phyloP scores from a whole-genome alignment of 2,797 vertebrate species.

The Tarsius wallacei region DNA sequence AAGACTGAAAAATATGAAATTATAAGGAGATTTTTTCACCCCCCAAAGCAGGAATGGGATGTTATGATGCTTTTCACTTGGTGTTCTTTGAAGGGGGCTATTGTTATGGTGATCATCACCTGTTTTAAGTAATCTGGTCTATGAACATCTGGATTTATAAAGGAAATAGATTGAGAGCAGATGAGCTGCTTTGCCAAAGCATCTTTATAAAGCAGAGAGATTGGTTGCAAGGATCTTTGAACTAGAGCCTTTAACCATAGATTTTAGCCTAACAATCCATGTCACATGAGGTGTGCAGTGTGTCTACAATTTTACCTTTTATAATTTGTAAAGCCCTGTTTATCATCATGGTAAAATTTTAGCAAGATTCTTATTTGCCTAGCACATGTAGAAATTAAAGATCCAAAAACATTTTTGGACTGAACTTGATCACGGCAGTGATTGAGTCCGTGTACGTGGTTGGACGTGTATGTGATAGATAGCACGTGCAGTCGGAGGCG shows the following conservation, averaged over 20 bases:
- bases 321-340: neutral
- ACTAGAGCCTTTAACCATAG: neutral
- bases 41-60: neutral
- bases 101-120: neutral
- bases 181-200: neutral
- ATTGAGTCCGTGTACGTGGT: neutral
- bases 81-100: neutral
- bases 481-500: neutral
- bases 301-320: neutral
- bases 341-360: neutral
- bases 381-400: neutral
- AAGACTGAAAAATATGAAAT: neutral
- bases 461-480: rapidly evolving
- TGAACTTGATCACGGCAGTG: neutral
- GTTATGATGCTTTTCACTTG: neutral
- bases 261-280: neutral
- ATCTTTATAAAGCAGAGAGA: neutral
- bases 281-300: rapidly evolving
- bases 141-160: neutral
- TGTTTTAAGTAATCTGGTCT: neutral
- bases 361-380: conserved; percentile 6
- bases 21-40: neutral
- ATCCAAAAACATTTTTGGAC: neutral
- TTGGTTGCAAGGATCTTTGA: neutral
- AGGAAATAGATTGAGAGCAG: neutral